Base-by-base conservation (phyloP, 2,113 vertebrate genomes). In the Pogona vitticeps region DNA sequence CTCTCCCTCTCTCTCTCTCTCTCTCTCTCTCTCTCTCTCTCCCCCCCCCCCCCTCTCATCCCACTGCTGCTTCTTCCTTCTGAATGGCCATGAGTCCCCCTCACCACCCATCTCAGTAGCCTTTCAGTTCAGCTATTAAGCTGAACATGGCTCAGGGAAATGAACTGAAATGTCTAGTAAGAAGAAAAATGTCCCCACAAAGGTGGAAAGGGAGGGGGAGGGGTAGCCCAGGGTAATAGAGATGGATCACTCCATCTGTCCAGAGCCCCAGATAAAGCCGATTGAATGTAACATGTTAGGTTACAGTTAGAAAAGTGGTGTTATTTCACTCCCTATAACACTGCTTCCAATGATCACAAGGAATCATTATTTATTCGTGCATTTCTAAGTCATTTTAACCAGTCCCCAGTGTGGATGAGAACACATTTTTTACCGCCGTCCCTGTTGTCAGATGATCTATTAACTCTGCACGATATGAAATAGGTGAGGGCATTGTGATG, bases 281-380 rank as follows among this genome's bases (percentile, higher is more conserved):
- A 96, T 94, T 93, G 93, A 94, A 94, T 96, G 95, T 95, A 96
- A 94, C 93, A 93, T 42, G 65, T 94, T 95, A 95, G 91, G 92
- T 95, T 96, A 94, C 92, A 91, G 92, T 95, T 95, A 95, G 96
- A 75, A 92, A 94, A 93, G 88, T 86, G 78, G 88, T 86, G 91
- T 94, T 95, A 92, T 95, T 95, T 96, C 89, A 6, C 72, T 91
- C 87, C 70, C 77, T 90, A 90, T 95, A 95, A 95, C 94, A 93
- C 31, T 86, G 91, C 95, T 96, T 94, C 89, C 93, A 90, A 92
- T 95, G 94, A 95, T 97, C 91, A 82, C 70, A 88, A 93, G 92
- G 89, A 96, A 88, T 90, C 93, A 93, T 96, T 96, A 96, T 96
- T 97, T 97, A 96, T 96, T 97, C 97, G 95, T 96, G 94, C 94